Percentiles rank a stretch among this genome's conserved stretches.
These are phyloP conservation scores for Idaea aversata DNA, from an alignment of 2,888 invertebrate species.

Conservation along the genomic window DNA sequence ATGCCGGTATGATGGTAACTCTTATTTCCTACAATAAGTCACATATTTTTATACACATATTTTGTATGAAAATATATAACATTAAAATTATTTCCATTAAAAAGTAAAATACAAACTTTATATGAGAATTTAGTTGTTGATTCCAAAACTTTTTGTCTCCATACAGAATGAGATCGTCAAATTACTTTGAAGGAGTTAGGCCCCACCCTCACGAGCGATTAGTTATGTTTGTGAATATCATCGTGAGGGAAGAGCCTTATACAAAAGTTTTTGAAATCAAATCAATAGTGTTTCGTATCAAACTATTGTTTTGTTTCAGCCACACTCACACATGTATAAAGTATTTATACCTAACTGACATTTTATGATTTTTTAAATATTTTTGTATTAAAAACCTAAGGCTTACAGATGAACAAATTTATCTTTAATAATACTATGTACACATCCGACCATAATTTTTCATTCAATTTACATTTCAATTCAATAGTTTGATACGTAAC, in stretches of 20 bases:
- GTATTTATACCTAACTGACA: neutral
- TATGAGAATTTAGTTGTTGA: slow-evolving; percentile 35
- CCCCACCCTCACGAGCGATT: neutral
- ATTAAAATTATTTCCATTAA: slow-evolving; percentile 12
- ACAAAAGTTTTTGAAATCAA: neutral
- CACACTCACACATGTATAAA: neutral
- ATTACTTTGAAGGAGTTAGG: slow-evolving; percentile 27
- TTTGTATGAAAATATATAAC: neutral
- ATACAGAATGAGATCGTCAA: slow-evolving; percentile 52
- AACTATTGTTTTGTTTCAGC: neutral
- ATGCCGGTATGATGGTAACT: slow-evolving; percentile 15
- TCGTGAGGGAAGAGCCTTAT: neutral
- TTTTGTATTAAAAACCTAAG: neutral
- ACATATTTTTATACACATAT: slow-evolving; percentile 25
- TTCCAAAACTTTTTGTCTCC: slow-evolving; percentile 38
- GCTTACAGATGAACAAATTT: neutral
- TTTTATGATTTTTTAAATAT: neutral
- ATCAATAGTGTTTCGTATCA: neutral
- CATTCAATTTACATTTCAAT: neutral
- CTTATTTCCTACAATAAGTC: slow-evolving; percentile 11
- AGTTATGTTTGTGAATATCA: neutral
- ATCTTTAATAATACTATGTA: neutral
- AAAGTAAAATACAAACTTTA: slow-evolving; percentile 26
- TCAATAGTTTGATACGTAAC: neutral
- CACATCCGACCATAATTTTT: neutral